phyloP scores from a whole-genome alignment of 1,140 invertebrate genomes.

The Trachymyrmex cornetzi region DNA sequence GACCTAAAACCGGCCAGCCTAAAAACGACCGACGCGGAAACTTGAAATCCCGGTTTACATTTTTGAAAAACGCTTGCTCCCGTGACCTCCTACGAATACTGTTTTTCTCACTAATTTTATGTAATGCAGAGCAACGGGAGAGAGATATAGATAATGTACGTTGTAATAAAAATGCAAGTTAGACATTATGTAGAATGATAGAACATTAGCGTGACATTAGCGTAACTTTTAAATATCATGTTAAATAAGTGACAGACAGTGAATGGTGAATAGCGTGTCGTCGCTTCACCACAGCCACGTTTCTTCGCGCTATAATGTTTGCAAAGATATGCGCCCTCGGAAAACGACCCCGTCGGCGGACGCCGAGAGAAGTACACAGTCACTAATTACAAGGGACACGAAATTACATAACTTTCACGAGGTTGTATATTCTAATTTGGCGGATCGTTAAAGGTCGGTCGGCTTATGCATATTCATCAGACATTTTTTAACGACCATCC shows the following conservation, averaged over 20 bases:
- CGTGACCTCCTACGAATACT: not conserved
- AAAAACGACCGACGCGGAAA: conserved; percentile 34
- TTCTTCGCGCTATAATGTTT: conserved; percentile 70
- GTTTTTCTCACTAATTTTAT: conserved; percentile 13
- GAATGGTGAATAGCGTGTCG: conserved; percentile 29
- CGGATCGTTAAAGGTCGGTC: conserved; percentile 76
- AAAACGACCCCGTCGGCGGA: conserved; percentile 65
- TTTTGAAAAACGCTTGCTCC: conserved; percentile 24
- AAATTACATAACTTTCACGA: conserved; percentile 77
- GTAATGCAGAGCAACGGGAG: not conserved
- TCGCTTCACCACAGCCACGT: conserved; percentile 25
- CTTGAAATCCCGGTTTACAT: conserved; percentile 1
- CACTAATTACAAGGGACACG: conserved; percentile 73
- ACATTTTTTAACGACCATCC: conserved; percentile 70
- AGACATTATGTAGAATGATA: conserved; percentile 13
- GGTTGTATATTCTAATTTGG: conserved; percentile 78
- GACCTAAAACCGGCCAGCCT: conserved; percentile 57
- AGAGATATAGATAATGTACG: not conserved
- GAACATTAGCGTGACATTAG: conserved; percentile 2
- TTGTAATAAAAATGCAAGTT: conserved; percentile 10
- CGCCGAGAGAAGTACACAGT: conserved; percentile 41
- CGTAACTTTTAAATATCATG: conserved; percentile 38
- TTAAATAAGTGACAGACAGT: conserved; percentile 25
- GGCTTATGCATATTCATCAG: conserved; percentile 77
- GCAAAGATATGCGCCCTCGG: conserved; percentile 70